phyloP scores from a whole-genome alignment of 2,888 invertebrate genomes.

The Crioceris asparagi region DNA sequence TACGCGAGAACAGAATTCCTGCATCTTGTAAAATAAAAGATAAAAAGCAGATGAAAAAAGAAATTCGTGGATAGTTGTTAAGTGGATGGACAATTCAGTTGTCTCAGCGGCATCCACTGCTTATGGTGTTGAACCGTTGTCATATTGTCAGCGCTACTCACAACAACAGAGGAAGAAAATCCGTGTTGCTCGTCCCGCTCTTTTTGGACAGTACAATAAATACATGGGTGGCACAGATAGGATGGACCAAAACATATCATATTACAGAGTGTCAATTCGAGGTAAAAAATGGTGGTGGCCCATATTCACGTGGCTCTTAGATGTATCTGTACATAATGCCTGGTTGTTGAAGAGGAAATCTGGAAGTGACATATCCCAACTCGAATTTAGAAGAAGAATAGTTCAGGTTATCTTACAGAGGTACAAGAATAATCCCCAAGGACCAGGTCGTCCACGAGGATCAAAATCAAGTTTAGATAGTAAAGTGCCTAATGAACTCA shows the following conservation, averaged over 20 bases:
- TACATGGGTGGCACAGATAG: constrained; percentile 17
- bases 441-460: no score
- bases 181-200: constrained; percentile 11
- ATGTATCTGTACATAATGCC: constrained; percentile 15
- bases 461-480: no score
- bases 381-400: constrained; percentile 12
- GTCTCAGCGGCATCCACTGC: constrained; percentile 21
- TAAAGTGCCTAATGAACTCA: no score
- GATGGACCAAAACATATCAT: constrained; percentile 8
- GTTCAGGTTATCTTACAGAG: constrained; percentile 7
- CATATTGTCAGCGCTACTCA: constrained; percentile 13
- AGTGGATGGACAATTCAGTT: constrained; percentile 25
- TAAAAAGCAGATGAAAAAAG: constrained; percentile 5
- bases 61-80: constrained; percentile 17
- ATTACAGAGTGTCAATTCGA: constrained; percentile 4
- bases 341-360: constrained; percentile 10
- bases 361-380: constrained; percentile 8
- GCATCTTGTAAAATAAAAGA: constrained; percentile 2
- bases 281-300: constrained; percentile 14
- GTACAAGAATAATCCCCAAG: no score
- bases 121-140: constrained; percentile 14
- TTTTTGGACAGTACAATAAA: constrained; percentile 17
- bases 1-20: constrained; percentile 3
- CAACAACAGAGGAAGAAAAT: constrained; percentile 15
- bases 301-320: constrained; percentile 14